Percentiles rank a stretch among this genome's conserved stretches.
Conservation (phyloP, 1,140 invertebrate genomes). For the Pseudoatta argentina region DNA sequence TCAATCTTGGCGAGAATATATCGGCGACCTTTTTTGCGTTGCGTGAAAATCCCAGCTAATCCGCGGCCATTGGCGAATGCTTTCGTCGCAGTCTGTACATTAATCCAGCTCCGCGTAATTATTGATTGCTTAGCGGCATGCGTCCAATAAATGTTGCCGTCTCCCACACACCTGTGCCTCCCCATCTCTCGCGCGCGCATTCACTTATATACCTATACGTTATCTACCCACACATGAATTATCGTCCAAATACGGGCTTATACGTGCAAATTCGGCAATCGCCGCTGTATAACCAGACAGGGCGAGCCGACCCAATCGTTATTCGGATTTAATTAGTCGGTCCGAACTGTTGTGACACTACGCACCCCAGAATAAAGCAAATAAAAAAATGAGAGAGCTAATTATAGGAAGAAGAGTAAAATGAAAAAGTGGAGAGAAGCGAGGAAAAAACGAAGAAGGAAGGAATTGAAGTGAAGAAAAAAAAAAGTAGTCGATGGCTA, state of each 20-base stretch:
- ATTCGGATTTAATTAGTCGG: conserved; percentile 64
- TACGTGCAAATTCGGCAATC: conserved; percentile 46
- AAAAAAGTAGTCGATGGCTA: conserved; percentile 35
- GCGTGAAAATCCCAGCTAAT: conserved; percentile 34
- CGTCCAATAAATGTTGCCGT: conserved; percentile 72
- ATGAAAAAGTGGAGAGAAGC: neutral
- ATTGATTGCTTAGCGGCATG: conserved; percentile 73
- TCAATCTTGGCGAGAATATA: conserved; percentile 30
- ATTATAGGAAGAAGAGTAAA: neutral
- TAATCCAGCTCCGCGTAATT: conserved; percentile 74
- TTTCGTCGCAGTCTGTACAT: conserved; percentile 69
- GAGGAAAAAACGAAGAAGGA: neutral
- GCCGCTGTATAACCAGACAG: conserved; percentile 40
- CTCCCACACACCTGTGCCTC: conserved; percentile 49
- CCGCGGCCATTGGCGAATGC: conserved; percentile 38
- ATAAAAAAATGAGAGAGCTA: conserved; percentile 5
- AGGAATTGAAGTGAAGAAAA: conserved; percentile 42
- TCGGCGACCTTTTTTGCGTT: neutral
- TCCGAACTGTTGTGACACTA: conserved; percentile 35
- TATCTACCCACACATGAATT: conserved; percentile 16
- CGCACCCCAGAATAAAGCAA: neutral
- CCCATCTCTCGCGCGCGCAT: conserved; percentile 5
- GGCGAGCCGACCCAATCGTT: conserved; percentile 56
- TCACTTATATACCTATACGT: conserved; percentile 26
- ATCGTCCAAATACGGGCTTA: conserved; percentile 40